Evolutionary conservation across 2,113 vertebrate genomes (phyloP).

Genomic region (Sphyrna mokarran): DNA sequence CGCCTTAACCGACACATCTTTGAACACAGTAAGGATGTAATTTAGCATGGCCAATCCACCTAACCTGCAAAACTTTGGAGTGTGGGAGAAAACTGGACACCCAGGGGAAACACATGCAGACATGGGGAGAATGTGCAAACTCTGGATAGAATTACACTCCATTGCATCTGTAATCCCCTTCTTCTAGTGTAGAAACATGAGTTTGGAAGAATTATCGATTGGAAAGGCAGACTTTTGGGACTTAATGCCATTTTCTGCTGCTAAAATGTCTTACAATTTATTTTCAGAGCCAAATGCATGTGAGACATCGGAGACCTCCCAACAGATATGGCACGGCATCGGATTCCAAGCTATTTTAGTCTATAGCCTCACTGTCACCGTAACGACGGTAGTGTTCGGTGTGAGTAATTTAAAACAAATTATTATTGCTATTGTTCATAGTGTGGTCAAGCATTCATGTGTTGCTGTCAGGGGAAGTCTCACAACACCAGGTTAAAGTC

Average conservation of each 20-base stretch:
- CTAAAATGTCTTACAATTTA: neutral
- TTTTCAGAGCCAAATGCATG: neutral
- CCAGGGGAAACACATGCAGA: too few species aligned
- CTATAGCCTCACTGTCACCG: neutral
- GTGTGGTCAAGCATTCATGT: neutral
- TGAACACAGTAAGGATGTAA: too few species aligned
- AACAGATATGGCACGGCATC: neutral
- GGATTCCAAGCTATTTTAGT: neutral
- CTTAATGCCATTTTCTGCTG: neutral
- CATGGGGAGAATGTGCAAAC: too few species aligned
- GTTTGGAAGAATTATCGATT: neutral
- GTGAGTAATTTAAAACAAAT: constrained; percentile 8
- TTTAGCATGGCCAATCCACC: too few species aligned
- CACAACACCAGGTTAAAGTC: too few species aligned
- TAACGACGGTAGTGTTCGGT: neutral
- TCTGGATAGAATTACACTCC: too few species aligned
- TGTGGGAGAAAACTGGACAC: too few species aligned
- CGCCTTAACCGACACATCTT: too few species aligned
- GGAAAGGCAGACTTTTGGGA: neutral
- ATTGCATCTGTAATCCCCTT: neutral
- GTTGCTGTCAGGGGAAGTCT: neutral
- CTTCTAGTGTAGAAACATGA: neutral
- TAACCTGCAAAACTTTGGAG: too few species aligned
- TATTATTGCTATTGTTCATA: neutral
- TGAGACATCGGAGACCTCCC: neutral